Conservation (phyloP, 2,888 invertebrate genomes). For the Drosophila infuscata region DNA sequence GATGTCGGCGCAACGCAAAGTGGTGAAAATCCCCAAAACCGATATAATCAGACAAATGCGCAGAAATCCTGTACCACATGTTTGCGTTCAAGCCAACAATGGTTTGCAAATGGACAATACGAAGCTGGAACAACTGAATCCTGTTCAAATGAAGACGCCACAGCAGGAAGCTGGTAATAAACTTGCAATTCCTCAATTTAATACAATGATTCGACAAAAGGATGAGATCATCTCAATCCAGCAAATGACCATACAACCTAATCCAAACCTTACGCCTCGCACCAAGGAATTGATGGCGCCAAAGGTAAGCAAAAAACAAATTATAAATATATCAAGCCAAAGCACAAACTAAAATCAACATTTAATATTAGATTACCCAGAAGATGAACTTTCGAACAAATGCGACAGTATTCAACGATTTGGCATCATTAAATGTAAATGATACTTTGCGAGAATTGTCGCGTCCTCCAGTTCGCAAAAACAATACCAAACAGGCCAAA, state of each 20-base stretch:
- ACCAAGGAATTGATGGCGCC: conserved; percentile 69
- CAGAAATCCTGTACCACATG: conserved; percentile 3
- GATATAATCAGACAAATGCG: conserved; percentile 10
- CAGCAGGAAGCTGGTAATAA: neutral
- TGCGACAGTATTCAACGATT: conserved; percentile 69
- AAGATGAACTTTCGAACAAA: conserved; percentile 77
- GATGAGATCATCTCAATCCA: conserved; percentile 57
- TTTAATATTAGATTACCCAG: conserved; percentile 68
- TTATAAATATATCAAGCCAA: neutral
- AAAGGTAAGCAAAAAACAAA: conserved; percentile 49
- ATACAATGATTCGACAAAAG: conserved; percentile 61
- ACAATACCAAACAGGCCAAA: neutral
- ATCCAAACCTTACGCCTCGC: conserved; percentile 60
- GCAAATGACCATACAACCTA: conserved; percentile 16
- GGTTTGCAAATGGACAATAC: conserved; percentile 14
- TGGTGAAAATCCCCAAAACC: conserved; percentile 12
- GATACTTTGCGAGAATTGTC: conserved; percentile 62
- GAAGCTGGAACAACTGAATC: too few species aligned
- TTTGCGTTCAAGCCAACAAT: conserved; percentile 32
- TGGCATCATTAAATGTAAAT: conserved; percentile 80
- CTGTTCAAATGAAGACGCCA: too few species aligned
- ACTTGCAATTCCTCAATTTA: conserved; percentile 64
- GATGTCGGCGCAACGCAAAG: conserved; percentile 54
- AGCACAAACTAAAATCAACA: neutral
- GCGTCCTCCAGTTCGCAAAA: conserved; percentile 18